phyloP scores from a whole-genome alignment of 1,140 invertebrate genomes.

The Chrysopa pallens region DNA sequence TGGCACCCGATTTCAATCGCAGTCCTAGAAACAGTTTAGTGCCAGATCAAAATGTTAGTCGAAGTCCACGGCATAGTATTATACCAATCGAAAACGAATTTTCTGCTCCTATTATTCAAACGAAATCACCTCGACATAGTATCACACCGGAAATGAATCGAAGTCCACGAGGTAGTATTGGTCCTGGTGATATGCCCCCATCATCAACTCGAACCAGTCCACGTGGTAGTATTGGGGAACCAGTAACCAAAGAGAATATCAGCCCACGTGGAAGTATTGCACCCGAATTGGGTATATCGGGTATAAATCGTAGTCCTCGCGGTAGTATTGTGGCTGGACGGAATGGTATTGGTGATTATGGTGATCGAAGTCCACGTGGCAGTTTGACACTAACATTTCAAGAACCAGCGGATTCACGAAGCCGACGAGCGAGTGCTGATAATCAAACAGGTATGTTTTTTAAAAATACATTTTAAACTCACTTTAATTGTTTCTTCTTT shows the following conservation, averaged over 20 bases:
- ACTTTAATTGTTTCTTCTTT: too few relatives aligned
- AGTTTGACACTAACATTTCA: conserved; percentile 37
- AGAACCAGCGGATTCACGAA: conserved; percentile 30
- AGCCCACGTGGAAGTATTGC: conserved; percentile 41
- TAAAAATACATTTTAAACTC: too few relatives aligned
- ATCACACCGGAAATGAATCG: conserved; percentile 26
- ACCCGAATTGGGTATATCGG: conserved; percentile 11
- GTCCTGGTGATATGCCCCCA: conserved; percentile 19
- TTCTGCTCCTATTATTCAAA: conserved; percentile 9
- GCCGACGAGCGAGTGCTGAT: conserved; percentile 38
- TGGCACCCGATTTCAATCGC: conserved; percentile 27
- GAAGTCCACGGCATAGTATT: conserved; percentile 38
- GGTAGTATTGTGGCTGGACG: conserved; percentile 34
- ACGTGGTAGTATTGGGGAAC: conserved; percentile 36
- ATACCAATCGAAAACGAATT: conserved; percentile 24
- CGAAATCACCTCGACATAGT: conserved; percentile 36
- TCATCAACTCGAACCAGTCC: conserved; percentile 27
- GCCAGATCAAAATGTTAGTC: conserved; percentile 16
- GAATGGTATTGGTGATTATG: conserved; percentile 25
- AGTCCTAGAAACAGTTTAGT: conserved; percentile 27
- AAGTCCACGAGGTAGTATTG: conserved; percentile 40
- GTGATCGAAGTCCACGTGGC: conserved; percentile 31
- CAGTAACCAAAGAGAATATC: background rate
- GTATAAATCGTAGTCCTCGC: conserved; percentile 32
- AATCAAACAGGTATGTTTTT: conserved; percentile 17